phyloP scores from a whole-genome alignment of 1,140 invertebrate genomes.

The Hypsibius dujardini region DNA sequence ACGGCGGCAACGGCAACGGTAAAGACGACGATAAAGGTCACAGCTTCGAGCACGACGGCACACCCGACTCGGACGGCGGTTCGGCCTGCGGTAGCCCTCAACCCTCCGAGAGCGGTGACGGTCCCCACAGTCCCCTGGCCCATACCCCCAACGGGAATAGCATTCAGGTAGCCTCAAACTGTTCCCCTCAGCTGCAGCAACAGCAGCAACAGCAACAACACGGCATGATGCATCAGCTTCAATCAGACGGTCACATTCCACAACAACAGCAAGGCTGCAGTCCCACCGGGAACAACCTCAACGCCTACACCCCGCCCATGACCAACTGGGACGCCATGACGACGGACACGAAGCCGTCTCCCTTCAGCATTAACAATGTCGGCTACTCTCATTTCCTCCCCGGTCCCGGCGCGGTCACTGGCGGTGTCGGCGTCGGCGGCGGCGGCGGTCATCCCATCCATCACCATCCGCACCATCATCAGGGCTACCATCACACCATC shows the following conservation, averaged over 20 bases:
- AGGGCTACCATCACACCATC: constrained; percentile 22
- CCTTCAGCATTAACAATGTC: not conserved
- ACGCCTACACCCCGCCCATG: constrained; percentile 25
- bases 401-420: not conserved
- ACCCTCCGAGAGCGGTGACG: too few species aligned
- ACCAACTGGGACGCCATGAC: constrained; percentile 28
- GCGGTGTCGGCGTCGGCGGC: constrained; percentile 22
- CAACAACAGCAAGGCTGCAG: constrained; percentile 22
- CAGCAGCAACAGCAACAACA: constrained; percentile 27
- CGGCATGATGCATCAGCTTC: constrained; percentile 4
- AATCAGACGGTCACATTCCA: constrained; percentile 14
- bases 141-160: constrained; percentile 27
- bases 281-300: constrained; percentile 34
- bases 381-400: not conserved
- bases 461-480: constrained; percentile 26
- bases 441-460: constrained; percentile 28
- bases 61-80: constrained; percentile 40
- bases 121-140: constrained; percentile 19
- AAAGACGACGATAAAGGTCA: too few species aligned
- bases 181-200: constrained; percentile 28
- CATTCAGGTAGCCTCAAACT: constrained; percentile 24
- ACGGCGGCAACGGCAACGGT: constrained; percentile 22
- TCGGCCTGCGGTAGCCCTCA: constrained; percentile 32
- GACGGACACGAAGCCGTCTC: constrained; percentile 22
- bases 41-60: constrained; percentile 26